Conservation (phyloP, 2,797 vertebrate genomes). For the Emys orbicularis region DNA sequence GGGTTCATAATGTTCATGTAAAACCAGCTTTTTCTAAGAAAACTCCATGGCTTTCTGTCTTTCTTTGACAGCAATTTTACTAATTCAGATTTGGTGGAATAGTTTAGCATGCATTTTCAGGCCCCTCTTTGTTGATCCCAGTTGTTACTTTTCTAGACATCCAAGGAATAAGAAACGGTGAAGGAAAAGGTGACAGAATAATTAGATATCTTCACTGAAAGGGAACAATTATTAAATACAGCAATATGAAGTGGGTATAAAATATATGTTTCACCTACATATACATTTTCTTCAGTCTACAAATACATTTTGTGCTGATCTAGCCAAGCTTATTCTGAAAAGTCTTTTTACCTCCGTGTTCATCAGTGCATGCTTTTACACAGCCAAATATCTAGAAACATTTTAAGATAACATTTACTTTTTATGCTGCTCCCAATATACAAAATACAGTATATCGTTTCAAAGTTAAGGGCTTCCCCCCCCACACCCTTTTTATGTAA, state of each 20-base stretch:
- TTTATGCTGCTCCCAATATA: conserved; percentile 60
- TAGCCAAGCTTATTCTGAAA: conserved; percentile 48
- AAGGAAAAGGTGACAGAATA: conserved; percentile 15
- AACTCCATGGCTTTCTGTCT: background rate
- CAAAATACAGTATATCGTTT: conserved; percentile 65
- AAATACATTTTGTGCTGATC: conserved; percentile 42
- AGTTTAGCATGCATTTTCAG: background rate
- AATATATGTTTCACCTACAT: conserved; percentile 31
- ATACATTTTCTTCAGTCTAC: conserved; percentile 35
- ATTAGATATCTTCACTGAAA: conserved; percentile 46
- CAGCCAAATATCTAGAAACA: conserved; percentile 56
- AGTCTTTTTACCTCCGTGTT: conserved; percentile 40
- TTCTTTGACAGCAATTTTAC: conserved; percentile 9
- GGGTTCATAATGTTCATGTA: background rate
- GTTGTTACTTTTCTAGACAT: background rate
- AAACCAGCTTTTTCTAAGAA: background rate
- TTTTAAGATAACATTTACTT: conserved; percentile 69
- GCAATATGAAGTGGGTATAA: conserved; percentile 37
- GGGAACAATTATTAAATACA: conserved; percentile 40
- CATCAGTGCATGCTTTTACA: conserved; percentile 61
- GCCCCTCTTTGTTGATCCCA: background rate
- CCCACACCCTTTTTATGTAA: conserved; percentile 43
- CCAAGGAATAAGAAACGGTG: background rate
- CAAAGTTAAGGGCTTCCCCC: conserved; percentile 42
- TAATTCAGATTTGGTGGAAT: background rate